Conservation (phyloP, 2,113 vertebrate species). For the Bothrops jararaca region DNA sequence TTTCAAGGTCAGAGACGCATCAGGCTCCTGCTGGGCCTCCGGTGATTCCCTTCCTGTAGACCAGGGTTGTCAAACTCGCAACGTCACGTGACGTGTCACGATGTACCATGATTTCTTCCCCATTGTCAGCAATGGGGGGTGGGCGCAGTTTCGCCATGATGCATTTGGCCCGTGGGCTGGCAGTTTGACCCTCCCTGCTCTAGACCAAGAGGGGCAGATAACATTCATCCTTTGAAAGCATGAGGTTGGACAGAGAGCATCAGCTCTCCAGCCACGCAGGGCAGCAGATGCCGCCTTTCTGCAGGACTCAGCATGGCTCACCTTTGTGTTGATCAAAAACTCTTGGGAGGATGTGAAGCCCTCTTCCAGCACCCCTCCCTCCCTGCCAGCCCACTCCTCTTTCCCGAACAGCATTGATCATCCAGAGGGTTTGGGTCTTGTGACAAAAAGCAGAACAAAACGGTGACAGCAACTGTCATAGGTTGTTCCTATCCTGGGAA, state of each 20-base stretch:
- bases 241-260: not conserved
- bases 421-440: not conserved
- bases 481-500: rapidly evolving
- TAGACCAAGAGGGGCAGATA: too few species aligned
- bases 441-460: rapidly evolving
- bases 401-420: not conserved
- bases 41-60: not conserved
- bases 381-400: conserved; percentile 1
- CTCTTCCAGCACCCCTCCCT: not conserved
- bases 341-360: not conserved
- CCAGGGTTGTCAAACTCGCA: not conserved
- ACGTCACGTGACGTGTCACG: too few species aligned
- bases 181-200: too few species aligned
- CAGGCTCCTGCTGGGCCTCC: not conserved
- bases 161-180: too few species aligned
- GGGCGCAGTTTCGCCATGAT: too few species aligned
- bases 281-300: not conserved
- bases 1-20: too few species aligned
- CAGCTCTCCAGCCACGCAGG: rapidly evolving
- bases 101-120: too few species aligned
- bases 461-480: rapidly evolving
- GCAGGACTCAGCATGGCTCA: not conserved
- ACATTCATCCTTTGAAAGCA: not conserved
- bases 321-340: conserved; percentile 36
- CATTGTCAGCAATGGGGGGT: too few species aligned